Conservation (phyloP, 1,140 invertebrate species). For the Latrodectus geometricus region DNA sequence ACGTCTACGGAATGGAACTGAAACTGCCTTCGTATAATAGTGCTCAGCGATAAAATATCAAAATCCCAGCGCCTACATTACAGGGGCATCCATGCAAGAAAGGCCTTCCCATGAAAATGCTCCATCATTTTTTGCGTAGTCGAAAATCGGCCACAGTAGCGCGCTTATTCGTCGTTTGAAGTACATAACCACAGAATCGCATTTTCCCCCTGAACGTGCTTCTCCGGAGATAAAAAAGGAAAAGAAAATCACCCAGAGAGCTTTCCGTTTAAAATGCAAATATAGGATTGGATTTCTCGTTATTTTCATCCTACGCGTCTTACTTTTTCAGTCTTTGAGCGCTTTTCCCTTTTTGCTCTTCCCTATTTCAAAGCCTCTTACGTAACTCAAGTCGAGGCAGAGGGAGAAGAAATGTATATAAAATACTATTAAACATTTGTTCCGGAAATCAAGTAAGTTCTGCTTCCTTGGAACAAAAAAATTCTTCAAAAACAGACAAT, state of each 20-base stretch:
- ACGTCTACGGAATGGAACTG: background rate
- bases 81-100: constrained; percentile 1
- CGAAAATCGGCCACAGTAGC: constrained; percentile 15
- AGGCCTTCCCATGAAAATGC: background rate
- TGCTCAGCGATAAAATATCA: constrained; percentile 28
- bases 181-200: constrained; percentile 18
- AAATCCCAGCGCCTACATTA: constrained; percentile 8
- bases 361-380: too few relatives aligned
- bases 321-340: constrained; percentile 1
- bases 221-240: constrained; percentile 7
- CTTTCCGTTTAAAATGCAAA: constrained; percentile 59
- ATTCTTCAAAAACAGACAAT: too few relatives aligned
- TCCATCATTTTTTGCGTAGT: constrained; percentile 18
- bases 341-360: background rate
- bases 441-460: too few relatives aligned
- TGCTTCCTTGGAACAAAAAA: too few relatives aligned
- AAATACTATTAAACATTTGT: too few relatives aligned
- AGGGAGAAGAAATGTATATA: too few relatives aligned
- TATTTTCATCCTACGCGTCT: constrained; percentile 22
- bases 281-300: constrained; percentile 45
- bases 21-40: background rate
- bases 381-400: too few relatives aligned
- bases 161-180: constrained; percentile 19
- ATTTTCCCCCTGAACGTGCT: constrained; percentile 6
- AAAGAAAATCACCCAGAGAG: constrained; percentile 10